A percentile compares a stretch with the other conserved stretches of the same genome.
phyloP scores from a whole-genome alignment of 2,797 vertebrate genomes.

The Gambusia yucatana region DNA sequence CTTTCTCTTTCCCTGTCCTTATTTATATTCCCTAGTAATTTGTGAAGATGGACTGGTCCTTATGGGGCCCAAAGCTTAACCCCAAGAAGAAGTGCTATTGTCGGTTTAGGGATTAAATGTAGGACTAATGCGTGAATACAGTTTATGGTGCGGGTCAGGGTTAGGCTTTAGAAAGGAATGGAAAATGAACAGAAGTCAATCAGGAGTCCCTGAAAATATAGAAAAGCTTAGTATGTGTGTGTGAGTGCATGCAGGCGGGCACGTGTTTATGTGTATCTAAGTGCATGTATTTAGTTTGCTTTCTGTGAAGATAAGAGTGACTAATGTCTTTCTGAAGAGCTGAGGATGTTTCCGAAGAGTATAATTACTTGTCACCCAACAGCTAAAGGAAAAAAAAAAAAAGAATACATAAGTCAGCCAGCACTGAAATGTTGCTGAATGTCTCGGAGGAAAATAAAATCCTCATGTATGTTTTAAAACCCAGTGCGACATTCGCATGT shows the following conservation, averaged over 20 bases:
- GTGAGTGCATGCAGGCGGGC: neutral
- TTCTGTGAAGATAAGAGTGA: constrained; percentile 58
- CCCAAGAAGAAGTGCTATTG: neutral
- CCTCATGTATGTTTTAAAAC: neutral
- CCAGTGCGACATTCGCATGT: neutral
- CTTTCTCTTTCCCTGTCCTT: neutral
- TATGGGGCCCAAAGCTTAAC: neutral
- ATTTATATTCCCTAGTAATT: neutral
- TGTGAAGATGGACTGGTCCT: neutral
- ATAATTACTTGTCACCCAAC: constrained; percentile 64
- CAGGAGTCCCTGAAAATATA: neutral
- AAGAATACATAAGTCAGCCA: constrained; percentile 21
- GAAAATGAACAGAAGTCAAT: neutral
- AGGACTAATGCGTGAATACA: neutral
- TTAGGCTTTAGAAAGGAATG: neutral
- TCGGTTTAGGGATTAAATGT: neutral
- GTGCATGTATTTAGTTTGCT: constrained; percentile 11
- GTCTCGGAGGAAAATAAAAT: neutral
- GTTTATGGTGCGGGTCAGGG: neutral
- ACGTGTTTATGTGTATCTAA: neutral
- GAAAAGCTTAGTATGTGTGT: neutral
- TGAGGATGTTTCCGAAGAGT: constrained; percentile 39
- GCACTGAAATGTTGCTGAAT: constrained; percentile 4
- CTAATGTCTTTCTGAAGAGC: constrained; percentile 45
- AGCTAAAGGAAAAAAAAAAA: constrained; percentile 37